Percentiles rank a stretch among this genome's conserved stretches.
These are phyloP conservation scores for Schlechtendalia chinensis DNA, from an alignment of 1,140 invertebrate genomes.

Conservation along the genomic window DNA sequence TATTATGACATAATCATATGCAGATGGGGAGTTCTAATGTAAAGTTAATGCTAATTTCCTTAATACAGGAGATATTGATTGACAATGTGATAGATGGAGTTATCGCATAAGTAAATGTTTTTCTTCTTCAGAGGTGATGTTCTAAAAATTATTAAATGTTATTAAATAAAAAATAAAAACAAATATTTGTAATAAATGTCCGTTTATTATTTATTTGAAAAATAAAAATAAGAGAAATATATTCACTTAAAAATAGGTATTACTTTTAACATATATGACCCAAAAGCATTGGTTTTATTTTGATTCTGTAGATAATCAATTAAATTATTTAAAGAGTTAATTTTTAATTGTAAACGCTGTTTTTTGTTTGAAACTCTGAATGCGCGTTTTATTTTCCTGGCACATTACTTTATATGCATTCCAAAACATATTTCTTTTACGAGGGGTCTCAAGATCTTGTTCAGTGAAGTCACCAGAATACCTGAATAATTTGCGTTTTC, in stretches of 20 bases:
- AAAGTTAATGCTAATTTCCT: constrained; percentile 2
- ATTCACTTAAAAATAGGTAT: no score
- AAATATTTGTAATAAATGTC: no score
- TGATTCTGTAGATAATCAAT: no score
- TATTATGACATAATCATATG: constrained; percentile 11
- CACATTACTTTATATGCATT: background rate
- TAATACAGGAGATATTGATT: background rate
- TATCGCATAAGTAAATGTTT: background rate
- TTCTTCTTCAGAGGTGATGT: background rate
- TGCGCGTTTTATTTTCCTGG: background rate
- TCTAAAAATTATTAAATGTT: background rate
- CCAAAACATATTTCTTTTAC: background rate
- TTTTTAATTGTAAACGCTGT: background rate
- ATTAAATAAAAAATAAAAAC: no score
- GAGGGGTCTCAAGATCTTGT: background rate
- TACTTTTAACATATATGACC: no score
- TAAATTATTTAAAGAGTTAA: background rate
- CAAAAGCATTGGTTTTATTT: no score
- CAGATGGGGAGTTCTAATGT: background rate
- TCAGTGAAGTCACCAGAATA: background rate
- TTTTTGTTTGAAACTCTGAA: background rate
- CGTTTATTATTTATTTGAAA: no score
- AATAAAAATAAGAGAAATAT: no score
- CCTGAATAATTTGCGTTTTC: background rate
- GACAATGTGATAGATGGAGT: background rate